These are phyloP conservation scores for Blastobasis adustella DNA, from an alignment of 2,888 invertebrate genomes.

Conservation along the genomic window DNA sequence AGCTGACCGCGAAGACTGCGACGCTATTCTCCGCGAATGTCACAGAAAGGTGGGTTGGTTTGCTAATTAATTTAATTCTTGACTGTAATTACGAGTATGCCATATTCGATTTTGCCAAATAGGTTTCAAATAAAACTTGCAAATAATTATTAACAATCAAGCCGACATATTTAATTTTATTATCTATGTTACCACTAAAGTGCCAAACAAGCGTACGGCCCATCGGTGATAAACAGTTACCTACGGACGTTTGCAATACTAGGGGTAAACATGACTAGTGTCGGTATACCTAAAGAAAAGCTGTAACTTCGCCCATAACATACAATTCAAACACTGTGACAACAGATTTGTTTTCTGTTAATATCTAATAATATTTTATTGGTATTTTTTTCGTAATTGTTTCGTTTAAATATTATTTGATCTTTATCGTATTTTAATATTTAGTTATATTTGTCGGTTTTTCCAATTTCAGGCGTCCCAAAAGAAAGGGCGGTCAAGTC, in stretches of 20 bases:
- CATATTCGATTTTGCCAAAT: background rate
- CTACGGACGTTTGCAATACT: no score
- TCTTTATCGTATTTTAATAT: no score
- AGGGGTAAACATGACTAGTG: no score
- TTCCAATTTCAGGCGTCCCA: constrained; percentile 53
- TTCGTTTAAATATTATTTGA: no score
- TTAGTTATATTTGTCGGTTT: constrained; percentile 1
- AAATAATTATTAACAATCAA: background rate
- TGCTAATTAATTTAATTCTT: background rate
- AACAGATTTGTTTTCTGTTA: no score
- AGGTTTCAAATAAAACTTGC: no score
- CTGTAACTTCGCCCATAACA: no score
- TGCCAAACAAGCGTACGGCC: background rate
- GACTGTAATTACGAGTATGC: background rate
- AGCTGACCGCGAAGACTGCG: constrained; percentile 77
- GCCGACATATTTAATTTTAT: background rate
- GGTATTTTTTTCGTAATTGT: no score
- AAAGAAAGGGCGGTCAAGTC: constrained; percentile 38
- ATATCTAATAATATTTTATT: no score
- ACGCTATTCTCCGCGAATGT: constrained; percentile 80
- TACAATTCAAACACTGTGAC: no score
- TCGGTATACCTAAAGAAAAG: no score
- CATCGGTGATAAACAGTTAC: background rate
- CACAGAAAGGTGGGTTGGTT: constrained; percentile 51
- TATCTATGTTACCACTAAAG: background rate